Conservation (phyloP, 2,888 invertebrate species). For the Idaea aversata region DNA sequence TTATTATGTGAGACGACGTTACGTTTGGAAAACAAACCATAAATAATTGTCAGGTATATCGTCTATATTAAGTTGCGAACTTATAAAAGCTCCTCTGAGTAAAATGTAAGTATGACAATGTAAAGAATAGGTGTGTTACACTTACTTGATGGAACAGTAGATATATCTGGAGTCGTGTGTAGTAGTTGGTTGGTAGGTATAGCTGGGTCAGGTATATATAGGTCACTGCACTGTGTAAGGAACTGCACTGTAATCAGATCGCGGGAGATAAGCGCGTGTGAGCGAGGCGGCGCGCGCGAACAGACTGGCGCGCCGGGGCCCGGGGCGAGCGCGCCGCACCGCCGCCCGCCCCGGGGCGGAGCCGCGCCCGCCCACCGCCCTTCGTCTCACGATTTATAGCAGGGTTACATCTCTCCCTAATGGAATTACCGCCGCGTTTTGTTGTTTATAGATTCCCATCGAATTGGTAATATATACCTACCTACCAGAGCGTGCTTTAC, state of each 20-base stretch:
- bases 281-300: constrained; percentile 43
- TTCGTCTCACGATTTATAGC: constrained; percentile 46
- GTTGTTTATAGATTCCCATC: constrained; percentile 44
- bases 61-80: too few relatives aligned
- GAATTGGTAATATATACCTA: not conserved
- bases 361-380: constrained; percentile 20
- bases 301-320: constrained; percentile 15
- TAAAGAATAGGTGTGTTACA: too few relatives aligned
- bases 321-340: constrained; percentile 31
- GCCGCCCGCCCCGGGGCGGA: constrained; percentile 28
- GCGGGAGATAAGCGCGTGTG: constrained; percentile 44
- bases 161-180: too few relatives aligned
- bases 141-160: too few relatives aligned
- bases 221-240: constrained; percentile 7
- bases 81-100: too few relatives aligned
- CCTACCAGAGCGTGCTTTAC: too few relatives aligned
- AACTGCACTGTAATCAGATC: constrained; percentile 38
- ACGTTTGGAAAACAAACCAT: too few relatives aligned
- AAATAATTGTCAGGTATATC: too few relatives aligned
- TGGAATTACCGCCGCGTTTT: constrained; percentile 62
- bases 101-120: too few relatives aligned
- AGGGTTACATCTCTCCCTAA: constrained; percentile 59
- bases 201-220: too few relatives aligned
- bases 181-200: too few relatives aligned
- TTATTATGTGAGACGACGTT: too few relatives aligned